Evolutionary conservation across 2,888 invertebrate genomes (phyloP).

Genomic region (Drosophila formosana): DNA sequence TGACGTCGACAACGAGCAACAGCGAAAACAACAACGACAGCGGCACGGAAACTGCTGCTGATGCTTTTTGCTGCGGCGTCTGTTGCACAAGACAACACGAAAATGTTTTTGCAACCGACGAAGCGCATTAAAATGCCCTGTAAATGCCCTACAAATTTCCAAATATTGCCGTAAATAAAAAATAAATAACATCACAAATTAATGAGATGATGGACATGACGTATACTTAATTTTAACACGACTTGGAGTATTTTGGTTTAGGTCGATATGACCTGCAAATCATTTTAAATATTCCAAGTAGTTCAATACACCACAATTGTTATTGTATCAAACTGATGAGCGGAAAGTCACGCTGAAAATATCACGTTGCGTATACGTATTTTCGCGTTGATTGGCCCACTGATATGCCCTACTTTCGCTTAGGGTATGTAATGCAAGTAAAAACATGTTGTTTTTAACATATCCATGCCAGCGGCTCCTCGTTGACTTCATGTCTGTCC

Average conservation of each 20-base stretch:
- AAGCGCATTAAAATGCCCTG: conserved; percentile 10
- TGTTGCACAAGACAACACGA: conserved; percentile 55
- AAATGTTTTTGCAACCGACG: conserved; percentile 26
- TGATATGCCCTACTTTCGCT: not conserved
- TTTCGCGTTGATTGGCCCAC: not conserved
- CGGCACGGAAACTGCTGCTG: conserved; percentile 50
- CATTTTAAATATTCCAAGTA: too few relatives aligned
- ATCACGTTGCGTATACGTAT: too few relatives aligned
- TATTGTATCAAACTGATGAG: too few relatives aligned
- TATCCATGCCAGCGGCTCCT: conserved; percentile 37
- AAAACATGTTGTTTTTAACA: conserved; percentile 73
- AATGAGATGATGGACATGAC: not conserved
- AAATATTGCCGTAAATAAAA: not conserved
- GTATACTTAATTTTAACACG: not conserved
- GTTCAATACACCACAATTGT: not conserved
- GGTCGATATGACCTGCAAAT: too few relatives aligned
- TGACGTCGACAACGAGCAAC: conserved; percentile 53
- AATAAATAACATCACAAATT: not conserved
- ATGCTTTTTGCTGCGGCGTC: conserved; percentile 27
- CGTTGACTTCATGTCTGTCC: not conserved
- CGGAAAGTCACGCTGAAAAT: not conserved
- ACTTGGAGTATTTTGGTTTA: too few relatives aligned
- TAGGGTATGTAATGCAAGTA: conserved; percentile 32
- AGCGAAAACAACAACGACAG: conserved; percentile 4
- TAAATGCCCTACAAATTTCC: conserved; percentile 22